These are phyloP conservation scores for Ptychadena robeensis DNA, from an alignment of 2,797 vertebrate species.

Conservation along the genomic window DNA sequence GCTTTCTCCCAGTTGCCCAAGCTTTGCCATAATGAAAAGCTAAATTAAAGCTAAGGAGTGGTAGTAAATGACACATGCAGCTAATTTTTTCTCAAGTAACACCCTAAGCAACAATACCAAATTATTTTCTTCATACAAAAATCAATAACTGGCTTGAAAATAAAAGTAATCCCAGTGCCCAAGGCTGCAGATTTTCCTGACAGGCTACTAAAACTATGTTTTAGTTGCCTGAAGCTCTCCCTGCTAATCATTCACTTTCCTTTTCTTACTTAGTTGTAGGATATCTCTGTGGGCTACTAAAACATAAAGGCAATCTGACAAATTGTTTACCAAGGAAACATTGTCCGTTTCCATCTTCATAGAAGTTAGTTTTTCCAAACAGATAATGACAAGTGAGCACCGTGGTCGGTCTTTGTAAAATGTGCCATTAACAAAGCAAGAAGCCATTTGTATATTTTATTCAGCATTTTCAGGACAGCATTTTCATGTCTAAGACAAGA, in stretches of 20 bases:
- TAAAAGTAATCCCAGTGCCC: conserved; percentile 72
- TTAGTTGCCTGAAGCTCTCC: conserved; percentile 69
- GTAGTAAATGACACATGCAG: conserved; percentile 64
- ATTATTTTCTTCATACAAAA: conserved; percentile 78
- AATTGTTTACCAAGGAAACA: conserved; percentile 66
- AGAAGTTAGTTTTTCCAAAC: conserved; percentile 54
- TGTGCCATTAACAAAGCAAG: conserved; percentile 57
- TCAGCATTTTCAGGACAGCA: conserved; percentile 56
- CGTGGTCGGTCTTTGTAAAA: conserved; percentile 55
- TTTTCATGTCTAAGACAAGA: conserved; percentile 55
- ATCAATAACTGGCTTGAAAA: conserved; percentile 78
- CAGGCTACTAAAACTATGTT: conserved; percentile 76
- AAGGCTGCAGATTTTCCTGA: conserved; percentile 76
- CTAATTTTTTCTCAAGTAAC: conserved; percentile 62
- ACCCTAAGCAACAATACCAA: conserved; percentile 78
- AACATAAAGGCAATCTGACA: conserved; percentile 71
- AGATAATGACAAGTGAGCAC: conserved; percentile 55
- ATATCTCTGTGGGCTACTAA: conserved; percentile 71
- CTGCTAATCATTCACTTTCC: conserved; percentile 72
- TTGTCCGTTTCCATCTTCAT: conserved; percentile 64
- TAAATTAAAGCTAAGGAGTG: conserved; percentile 67
- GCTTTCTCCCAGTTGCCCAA: conserved; percentile 63
- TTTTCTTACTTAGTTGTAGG: conserved; percentile 69
- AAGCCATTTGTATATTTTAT: conserved; percentile 60
- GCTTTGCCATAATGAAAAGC: conserved; percentile 66